Evolutionary conservation across 1,140 invertebrate genomes (phyloP), one percentile per base, ranked within the genome.

Genomic region (Bombus ignitus): DNA sequence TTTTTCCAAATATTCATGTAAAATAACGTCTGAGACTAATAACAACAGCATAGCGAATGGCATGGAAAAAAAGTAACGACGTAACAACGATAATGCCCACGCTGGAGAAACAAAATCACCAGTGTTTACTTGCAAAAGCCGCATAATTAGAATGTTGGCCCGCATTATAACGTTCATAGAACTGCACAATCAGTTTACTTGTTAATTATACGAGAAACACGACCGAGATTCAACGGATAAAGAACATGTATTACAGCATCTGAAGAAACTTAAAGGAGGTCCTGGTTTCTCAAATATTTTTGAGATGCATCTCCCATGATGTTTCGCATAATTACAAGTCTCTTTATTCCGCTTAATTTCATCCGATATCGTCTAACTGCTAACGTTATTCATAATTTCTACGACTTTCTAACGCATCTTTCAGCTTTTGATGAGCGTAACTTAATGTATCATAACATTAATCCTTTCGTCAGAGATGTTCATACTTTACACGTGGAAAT

Each of bases 141-240:
- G 18, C 4, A 37, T 62, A 85, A 85, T 85, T 73, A 85, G 68
- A 85, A 66, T 53, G 68, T 71, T 73, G 39, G 9, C 2, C 35
- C 1, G 72, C n/a, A 57, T 66, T 53, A 39, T 28, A 53, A 35
- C 39, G 47, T 84, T 44, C 72, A 57, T 28, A 80, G 53, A 85
- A 71, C 53, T n/a, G 39, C 42, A 42, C 77, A 81, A 85, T 85
- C 73, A 80, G 77, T 73, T 72, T 53, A 28, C 42, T 44, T 73
- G 53, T 83, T 83, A 86, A 86, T 86, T 77, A 77, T 37, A 76
- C n/a, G 42, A 59, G 44, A 72, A 59, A n/a, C 53, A 65, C 72
- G 85, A 83, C 85, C 85, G 85, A 66, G 85, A 86, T 86, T 86
- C 73, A 82, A 77, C 80, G 80, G 85, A 86, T 86, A 86, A 76